Conservation (phyloP, 2,113 vertebrate species). For the Pitta sordida region DNA sequence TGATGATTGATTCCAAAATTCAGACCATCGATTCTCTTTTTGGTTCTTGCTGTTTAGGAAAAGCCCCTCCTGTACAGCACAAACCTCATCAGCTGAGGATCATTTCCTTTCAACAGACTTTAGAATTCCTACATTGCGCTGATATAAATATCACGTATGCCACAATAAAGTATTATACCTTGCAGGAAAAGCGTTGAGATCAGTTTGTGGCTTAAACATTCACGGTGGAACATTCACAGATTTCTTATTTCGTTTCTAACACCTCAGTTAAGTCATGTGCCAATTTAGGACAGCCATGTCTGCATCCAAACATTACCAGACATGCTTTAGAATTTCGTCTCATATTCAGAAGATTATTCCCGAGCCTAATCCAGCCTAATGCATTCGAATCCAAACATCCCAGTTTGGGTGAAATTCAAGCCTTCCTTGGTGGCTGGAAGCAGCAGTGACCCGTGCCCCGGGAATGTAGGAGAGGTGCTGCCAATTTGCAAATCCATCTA, state of each 20-base stretch:
- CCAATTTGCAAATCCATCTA: neutral
- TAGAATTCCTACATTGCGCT: neutral
- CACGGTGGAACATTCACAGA: neutral
- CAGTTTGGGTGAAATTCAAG: neutral
- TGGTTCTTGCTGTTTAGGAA: neutral
- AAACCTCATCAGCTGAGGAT: neutral
- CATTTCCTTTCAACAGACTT: neutral
- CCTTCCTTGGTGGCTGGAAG: neutral
- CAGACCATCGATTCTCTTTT: neutral
- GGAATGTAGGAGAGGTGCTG: neutral
- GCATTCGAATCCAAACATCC: neutral
- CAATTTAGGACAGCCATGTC: neutral
- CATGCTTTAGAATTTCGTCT: neutral
- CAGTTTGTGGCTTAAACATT: neutral
- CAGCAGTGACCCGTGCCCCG: neutral
- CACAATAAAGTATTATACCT: neutral
- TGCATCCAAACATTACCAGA: neutral
- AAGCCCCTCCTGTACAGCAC: neutral
- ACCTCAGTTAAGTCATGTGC: neutral
- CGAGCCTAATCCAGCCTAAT: neutral
- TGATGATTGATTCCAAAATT: neutral
- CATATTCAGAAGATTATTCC: neutral
- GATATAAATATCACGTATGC: neutral
- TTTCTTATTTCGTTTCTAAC: neutral
- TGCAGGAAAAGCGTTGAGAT: neutral